Evolutionary conservation across 2,113 vertebrate genomes (phyloP).

Genomic region (Neodon shergylaensis): DNA sequence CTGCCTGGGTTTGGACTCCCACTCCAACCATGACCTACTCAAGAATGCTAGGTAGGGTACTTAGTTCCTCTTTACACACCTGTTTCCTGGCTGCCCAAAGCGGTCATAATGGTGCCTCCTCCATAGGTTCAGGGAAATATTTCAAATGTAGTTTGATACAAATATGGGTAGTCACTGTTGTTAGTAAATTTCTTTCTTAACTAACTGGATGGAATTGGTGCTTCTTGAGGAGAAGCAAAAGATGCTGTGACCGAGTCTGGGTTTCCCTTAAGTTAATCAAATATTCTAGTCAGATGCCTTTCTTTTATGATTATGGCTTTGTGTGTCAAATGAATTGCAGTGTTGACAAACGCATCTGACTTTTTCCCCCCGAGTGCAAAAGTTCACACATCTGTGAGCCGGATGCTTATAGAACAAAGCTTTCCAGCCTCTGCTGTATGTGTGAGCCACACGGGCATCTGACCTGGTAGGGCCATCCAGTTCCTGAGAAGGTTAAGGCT

Average conservation of each 20-base stretch:
- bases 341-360: not conserved
- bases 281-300: not conserved
- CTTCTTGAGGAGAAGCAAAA: not conserved
- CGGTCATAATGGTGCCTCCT: not conserved
- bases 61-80: not conserved
- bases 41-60: not conserved
- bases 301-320: slow-evolving; percentile 3
- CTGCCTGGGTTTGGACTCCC: not conserved
- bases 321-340: not conserved
- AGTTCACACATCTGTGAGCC: not conserved
- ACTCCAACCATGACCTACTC: not conserved
- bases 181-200: not conserved
- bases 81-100: not conserved
- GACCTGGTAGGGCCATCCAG: not conserved
- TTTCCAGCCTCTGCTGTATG: not conserved
- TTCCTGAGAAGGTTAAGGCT: not conserved
- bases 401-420: not conserved
- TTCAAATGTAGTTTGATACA: not conserved
- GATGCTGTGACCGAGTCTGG: too few species aligned
- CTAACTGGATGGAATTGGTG: not conserved
- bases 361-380: not conserved
- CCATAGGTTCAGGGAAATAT: not conserved
- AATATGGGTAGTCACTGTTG: not conserved
- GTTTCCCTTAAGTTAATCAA: not conserved
- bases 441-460: not conserved